Percentiles rank a stretch among this genome's conserved stretches.
Conservation (phyloP, 2,113 vertebrate species). For the Ophiodon elongatus region DNA sequence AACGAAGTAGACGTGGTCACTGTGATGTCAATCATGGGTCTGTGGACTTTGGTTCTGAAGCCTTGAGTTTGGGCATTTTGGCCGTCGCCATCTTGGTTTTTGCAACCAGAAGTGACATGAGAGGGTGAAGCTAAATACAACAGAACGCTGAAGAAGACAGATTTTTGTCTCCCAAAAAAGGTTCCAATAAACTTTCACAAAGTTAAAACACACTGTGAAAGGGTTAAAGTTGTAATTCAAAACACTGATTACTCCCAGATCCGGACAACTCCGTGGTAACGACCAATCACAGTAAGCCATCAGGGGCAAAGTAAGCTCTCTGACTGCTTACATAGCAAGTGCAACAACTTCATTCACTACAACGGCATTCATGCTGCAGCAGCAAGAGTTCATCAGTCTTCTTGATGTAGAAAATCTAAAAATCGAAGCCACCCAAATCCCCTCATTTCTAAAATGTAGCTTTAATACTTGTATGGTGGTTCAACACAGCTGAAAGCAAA, state of each 20-base stretch:
- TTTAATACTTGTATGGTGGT: slow-evolving; percentile 8
- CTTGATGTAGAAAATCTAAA: slow-evolving; percentile 34
- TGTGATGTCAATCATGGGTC: neutral
- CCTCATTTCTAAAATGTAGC: slow-evolving; percentile 15
- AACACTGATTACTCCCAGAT: neutral
- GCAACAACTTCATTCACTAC: slow-evolving; percentile 21
- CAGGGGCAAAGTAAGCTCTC: neutral
- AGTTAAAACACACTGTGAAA: neutral
- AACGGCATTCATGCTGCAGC: slow-evolving; percentile 18
- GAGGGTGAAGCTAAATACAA: neutral
- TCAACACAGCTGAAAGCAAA: neutral
- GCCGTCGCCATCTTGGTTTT: neutral
- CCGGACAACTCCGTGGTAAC: neutral
- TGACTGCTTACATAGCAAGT: neutral
- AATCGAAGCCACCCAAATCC: slow-evolving; percentile 5
- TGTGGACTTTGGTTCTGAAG: neutral
- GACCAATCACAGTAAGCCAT: neutral
- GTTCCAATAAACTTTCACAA: neutral
- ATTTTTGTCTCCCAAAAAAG: too few species aligned
- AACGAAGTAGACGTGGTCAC: neutral
- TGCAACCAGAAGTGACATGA: neutral
- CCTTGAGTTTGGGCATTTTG: neutral
- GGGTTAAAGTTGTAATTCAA: neutral
- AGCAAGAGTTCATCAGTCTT: slow-evolving; percentile 20
- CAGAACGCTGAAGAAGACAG: neutral